Percentiles rank a stretch among this genome's conserved stretches.
Evolutionary conservation across 2,888 invertebrate genomes (phyloP).

Genomic region (Chrysotoxum bicinctum): DNA sequence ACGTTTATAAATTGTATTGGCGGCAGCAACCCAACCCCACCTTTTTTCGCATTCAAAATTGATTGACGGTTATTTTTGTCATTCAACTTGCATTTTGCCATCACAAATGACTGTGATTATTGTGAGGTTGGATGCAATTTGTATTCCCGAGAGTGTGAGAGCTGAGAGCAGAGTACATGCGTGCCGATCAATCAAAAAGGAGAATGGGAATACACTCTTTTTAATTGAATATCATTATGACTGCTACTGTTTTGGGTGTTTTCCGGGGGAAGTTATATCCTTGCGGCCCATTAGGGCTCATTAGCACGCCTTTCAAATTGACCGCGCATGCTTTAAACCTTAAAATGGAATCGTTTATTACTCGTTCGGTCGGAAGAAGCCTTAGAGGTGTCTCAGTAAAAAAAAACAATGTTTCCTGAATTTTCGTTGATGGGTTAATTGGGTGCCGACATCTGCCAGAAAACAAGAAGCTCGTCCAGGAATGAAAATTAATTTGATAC

Average conservation of each 20-base stretch:
- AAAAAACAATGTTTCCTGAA: neutral
- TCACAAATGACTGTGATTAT: conserved; percentile 65
- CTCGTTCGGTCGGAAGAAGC: neutral
- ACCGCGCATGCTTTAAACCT: conserved; percentile 7
- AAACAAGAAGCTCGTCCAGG: conserved; percentile 43
- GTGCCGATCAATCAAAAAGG: conserved; percentile 57
- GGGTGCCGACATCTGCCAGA: conserved; percentile 62
- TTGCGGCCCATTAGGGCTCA: conserved; percentile 61
- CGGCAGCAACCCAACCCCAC: conserved; percentile 32
- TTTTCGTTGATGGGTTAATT: conserved; percentile 30
- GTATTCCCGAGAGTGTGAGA: conserved; percentile 46
- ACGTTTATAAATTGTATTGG: conserved; percentile 54
- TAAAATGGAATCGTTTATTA: conserved; percentile 19
- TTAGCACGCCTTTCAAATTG: conserved; percentile 54
- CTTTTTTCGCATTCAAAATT: conserved; percentile 65
- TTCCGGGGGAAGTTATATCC: conserved; percentile 6
- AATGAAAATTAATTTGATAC: conserved; percentile 38
- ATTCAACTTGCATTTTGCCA: conserved; percentile 63
- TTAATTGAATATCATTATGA: conserved; percentile 34
- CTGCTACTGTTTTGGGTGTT: conserved; percentile 44
- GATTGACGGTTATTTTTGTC: conserved; percentile 71
- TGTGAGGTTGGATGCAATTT: conserved; percentile 56
- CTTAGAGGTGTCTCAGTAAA: neutral
- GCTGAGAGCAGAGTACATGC: neutral
- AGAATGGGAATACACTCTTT: neutral